Evolutionary conservation across 2,888 invertebrate species (phyloP).

Genomic region (Agrilus mali): DNA sequence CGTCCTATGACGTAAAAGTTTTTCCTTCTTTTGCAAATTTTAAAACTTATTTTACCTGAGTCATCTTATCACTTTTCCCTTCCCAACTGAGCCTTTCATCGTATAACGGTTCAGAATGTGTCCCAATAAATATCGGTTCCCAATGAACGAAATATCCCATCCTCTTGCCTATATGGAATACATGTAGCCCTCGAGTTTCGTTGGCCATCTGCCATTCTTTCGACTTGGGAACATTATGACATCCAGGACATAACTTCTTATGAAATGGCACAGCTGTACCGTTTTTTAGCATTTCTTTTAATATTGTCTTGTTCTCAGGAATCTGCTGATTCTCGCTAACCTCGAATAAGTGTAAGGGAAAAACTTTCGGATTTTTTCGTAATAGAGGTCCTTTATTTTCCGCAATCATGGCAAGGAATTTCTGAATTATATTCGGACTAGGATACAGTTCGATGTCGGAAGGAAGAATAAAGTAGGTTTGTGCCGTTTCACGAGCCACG

Average conservation of each 20-base stretch:
- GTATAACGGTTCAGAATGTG: slow-evolving; percentile 75
- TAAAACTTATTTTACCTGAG: slow-evolving; percentile 52
- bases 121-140: slow-evolving; percentile 92
- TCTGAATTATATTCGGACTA: slow-evolving; percentile 64
- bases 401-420: slow-evolving; percentile 76
- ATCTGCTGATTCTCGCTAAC: slow-evolving; percentile 55
- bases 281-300: slow-evolving; percentile 52
- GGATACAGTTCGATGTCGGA: slow-evolving; percentile 89
- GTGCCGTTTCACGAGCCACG: slow-evolving; percentile 71
- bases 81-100: slow-evolving; percentile 91
- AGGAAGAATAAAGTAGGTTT: slow-evolving; percentile 71
- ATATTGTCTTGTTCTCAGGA: slow-evolving; percentile 61
- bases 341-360: slow-evolving; percentile 82
- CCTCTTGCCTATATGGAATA: slow-evolving; percentile 76
- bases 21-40: no score
- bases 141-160: slow-evolving; percentile 69
- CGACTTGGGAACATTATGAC: slow-evolving; percentile 77
- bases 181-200: slow-evolving; percentile 58
- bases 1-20: no score
- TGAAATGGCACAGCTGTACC: slow-evolving; percentile 84
- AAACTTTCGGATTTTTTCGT: slow-evolving; percentile 56
- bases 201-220: slow-evolving; percentile 71
- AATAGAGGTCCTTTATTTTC: slow-evolving; percentile 54
- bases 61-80: slow-evolving; percentile 92
- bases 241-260: slow-evolving; percentile 77